phyloP scores from a whole-genome alignment of 92 coral and sea anemone species.

The Epizoanthus stellaris region DNA sequence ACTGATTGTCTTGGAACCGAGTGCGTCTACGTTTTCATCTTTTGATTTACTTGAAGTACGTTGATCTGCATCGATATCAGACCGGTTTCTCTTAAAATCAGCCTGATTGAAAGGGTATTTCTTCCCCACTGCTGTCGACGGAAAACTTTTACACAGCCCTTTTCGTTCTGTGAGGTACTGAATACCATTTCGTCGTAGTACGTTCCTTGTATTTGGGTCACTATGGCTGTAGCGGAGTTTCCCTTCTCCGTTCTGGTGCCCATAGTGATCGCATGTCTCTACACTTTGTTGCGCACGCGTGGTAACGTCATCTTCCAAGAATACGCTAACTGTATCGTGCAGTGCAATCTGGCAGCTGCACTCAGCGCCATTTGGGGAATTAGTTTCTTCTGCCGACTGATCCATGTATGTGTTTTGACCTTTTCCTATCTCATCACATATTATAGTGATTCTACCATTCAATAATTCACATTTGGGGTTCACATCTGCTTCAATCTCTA shows the following conservation, averaged over 20 bases:
- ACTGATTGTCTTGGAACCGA: too few relatives aligned
- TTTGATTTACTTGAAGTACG: too few relatives aligned
- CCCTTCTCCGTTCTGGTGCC: neutral
- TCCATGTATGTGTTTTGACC: too few relatives aligned
- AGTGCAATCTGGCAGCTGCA: neutral
- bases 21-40: too few relatives aligned
- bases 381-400: neutral
- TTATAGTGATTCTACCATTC: neutral
- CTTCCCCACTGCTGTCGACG: neutral
- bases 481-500: neutral
- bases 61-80: neutral
- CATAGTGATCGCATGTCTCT: neutral
- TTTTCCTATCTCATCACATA: neutral
- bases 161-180: neutral
- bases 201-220: neutral
- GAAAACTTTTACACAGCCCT: constrained; percentile 1
- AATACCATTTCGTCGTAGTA: neutral
- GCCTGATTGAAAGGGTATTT: neutral
- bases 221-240: neutral
- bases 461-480: neutral
- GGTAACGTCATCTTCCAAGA: neutral
- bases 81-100: neutral
- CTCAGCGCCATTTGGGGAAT: neutral
- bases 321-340: neutral
- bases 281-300: neutral